Conservation (phyloP, 1,140 invertebrate genomes). For the Eueides isabella region DNA sequence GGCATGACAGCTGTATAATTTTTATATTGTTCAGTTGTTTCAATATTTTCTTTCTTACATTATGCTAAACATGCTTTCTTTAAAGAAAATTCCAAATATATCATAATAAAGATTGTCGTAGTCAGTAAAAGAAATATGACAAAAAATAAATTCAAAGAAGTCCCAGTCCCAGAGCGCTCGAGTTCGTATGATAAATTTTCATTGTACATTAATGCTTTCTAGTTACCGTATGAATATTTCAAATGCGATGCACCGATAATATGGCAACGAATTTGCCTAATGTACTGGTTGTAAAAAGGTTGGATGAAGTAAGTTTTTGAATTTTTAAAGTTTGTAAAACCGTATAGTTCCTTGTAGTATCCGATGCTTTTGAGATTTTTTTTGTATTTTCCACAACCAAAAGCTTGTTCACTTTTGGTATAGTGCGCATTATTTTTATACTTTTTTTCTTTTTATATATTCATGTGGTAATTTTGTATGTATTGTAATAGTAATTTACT, state of each 20-base stretch:
- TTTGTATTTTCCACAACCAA: no score
- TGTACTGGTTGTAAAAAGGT: conserved; percentile 35
- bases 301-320: background rate
- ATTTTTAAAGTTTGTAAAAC: background rate
- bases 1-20: no score
- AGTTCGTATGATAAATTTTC: conserved; percentile 57
- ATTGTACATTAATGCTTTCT: conserved; percentile 71
- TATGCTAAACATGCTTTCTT: background rate
- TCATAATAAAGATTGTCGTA: conserved; percentile 4
- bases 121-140: conserved; percentile 6
- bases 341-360: no score
- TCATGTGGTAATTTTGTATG: no score
- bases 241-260: conserved; percentile 74
- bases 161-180: conserved; percentile 28
- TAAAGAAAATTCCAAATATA: conserved; percentile 10
- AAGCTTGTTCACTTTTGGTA: no score
- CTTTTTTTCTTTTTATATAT: no score
- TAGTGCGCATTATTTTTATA: no score
- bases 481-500: no score
- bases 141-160: conserved; percentile 7
- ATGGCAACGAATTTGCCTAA: conserved; percentile 58
- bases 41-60: background rate
- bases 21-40: background rate
- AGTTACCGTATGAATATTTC: conserved; percentile 77
- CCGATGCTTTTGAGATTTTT: no score